A percentile compares a stretch with the other conserved stretches of the same genome.
Conservation (phyloP, 2,113 vertebrate species). For the Acinonyx jubatus region DNA sequence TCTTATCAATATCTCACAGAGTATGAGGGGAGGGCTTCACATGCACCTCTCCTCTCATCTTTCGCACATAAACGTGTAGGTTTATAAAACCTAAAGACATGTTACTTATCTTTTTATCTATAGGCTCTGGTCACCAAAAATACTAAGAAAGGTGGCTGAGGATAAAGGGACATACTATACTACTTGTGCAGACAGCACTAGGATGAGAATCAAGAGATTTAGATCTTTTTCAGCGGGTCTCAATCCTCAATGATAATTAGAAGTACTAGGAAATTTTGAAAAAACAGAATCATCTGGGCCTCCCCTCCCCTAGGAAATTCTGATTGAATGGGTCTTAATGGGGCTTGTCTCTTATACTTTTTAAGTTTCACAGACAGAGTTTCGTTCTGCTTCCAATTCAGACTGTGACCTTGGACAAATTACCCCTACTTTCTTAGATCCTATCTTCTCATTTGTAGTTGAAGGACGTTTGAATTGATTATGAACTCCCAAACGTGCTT, state of each 20-base stretch:
- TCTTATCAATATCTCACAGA: not conserved
- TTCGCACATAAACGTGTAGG: no score
- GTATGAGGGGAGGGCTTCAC: accelerated
- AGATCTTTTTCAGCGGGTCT: not conserved
- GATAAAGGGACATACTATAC: not conserved
- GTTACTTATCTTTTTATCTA: not conserved
- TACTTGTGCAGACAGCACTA: not conserved
- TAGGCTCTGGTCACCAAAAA: not conserved
- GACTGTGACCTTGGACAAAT: not conserved
- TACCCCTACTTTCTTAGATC: not conserved
- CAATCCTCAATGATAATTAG: not conserved
- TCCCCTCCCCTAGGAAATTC: not conserved
- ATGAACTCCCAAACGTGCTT: not conserved
- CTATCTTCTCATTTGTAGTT: not conserved
- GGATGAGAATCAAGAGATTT: not conserved
- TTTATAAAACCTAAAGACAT: not conserved
- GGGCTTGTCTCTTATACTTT: not conserved
- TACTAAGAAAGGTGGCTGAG: not conserved
- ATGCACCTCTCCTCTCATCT: not conserved
- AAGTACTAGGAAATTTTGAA: not conserved
- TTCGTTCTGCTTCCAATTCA: not conserved
- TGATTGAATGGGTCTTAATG: not conserved
- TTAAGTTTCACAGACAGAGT: not conserved
- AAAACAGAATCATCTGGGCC: not conserved
- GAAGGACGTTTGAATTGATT: not conserved